Percentiles rank a stretch among this genome's conserved stretches.
These are phyloP conservation scores for Scolopax bukidnonensis DNA, from an alignment of 2,797 vertebrate species.

Conservation along the genomic window DNA sequence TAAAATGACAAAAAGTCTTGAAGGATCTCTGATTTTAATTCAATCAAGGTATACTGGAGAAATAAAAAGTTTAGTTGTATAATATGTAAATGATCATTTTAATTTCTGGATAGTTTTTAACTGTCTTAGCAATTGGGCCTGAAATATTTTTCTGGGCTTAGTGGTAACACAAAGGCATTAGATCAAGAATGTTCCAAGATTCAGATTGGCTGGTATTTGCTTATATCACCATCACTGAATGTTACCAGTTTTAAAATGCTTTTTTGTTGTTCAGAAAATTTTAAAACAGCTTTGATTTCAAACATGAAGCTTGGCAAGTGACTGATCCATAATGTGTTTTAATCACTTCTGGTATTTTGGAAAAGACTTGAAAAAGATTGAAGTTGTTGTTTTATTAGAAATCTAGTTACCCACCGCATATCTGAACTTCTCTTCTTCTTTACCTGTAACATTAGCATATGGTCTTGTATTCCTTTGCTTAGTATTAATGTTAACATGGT, in stretches of 20 bases:
- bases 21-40: slow-evolving; percentile 36
- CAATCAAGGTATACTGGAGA: neutral
- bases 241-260: slow-evolving; percentile 73
- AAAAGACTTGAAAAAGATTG: slow-evolving; percentile 71
- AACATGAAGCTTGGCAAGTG: slow-evolving; percentile 77
- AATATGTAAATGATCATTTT: slow-evolving; percentile 23
- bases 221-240: slow-evolving; percentile 70
- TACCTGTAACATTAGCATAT: neutral
- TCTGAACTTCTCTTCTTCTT: neutral
- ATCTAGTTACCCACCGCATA: slow-evolving; percentile 35
- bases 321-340: slow-evolving; percentile 75
- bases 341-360: slow-evolving; percentile 78
- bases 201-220: slow-evolving; percentile 75
- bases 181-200: slow-evolving; percentile 67
- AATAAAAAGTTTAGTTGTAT: neutral
- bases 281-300: slow-evolving; percentile 79
- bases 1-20: slow-evolving; percentile 25
- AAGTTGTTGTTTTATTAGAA: slow-evolving; percentile 68
- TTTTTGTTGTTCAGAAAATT: slow-evolving; percentile 76
- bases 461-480: neutral
- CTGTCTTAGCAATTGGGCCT: slow-evolving; percentile 25
- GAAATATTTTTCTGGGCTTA: slow-evolving; percentile 65
- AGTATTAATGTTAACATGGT: neutral
- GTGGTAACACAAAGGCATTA: slow-evolving; percentile 68
- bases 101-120: slow-evolving; percentile 56